phyloP scores from a whole-genome alignment of 2,888 invertebrate genomes.

The Torymus aiolomorphi region DNA sequence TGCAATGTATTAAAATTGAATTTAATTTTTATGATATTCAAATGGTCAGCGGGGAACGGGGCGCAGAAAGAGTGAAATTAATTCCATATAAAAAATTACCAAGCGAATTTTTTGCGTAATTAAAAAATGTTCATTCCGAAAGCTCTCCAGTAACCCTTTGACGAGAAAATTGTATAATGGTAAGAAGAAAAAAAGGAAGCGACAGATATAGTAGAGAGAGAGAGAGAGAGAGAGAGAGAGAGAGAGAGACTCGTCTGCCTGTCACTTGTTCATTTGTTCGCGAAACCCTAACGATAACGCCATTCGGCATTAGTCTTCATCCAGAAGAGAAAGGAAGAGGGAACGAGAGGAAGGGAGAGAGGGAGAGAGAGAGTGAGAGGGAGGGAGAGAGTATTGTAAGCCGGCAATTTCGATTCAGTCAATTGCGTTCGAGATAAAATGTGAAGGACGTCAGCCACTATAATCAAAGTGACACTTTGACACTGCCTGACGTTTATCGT shows the following conservation, averaged over 20 bases:
- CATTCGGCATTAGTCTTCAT: constrained; percentile 27
- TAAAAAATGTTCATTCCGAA: constrained; percentile 7
- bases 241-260: background rate
- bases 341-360: too few species aligned
- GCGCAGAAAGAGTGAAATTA: too few species aligned
- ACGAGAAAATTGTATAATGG: constrained; percentile 2
- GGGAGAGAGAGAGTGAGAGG: too few species aligned
- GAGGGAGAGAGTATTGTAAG: background rate
- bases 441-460: constrained; percentile 5
- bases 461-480: background rate
- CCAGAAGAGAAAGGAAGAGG: background rate
- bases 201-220: background rate
- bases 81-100: background rate
- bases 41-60: too few species aligned
- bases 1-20: too few species aligned
- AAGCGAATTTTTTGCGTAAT: background rate
- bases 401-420: constrained; percentile 36
- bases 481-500: too few species aligned
- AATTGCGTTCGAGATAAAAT: constrained; percentile 34
- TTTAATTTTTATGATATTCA: too few species aligned
- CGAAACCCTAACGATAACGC: constrained; percentile 23
- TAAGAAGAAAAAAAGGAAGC: background rate
- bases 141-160: background rate
- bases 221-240: constrained; percentile 2
- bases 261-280: constrained; percentile 39